Evolutionary conservation across 2,888 invertebrate genomes (phyloP), one percentile per base, ranked within the genome.

Genomic region (Drosophila lacicola): DNA sequence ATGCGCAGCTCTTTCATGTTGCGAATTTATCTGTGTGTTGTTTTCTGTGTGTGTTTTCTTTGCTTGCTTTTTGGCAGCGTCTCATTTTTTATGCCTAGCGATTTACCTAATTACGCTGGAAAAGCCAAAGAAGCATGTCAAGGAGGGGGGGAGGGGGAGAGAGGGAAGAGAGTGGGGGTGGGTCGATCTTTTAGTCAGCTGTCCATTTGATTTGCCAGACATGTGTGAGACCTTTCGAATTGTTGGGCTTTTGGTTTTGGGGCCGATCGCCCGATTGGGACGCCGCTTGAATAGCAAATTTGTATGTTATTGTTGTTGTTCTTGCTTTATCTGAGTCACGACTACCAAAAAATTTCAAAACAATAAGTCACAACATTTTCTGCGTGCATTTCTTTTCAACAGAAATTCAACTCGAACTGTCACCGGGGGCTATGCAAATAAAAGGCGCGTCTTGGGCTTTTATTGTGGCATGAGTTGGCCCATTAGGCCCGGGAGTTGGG

Each of bases 191-290:
- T 74, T 67, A 78, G 82, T 69, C 61, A 72, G 61, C 63, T 76
- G 87, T 80, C 89, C 81, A 54, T 88, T 83, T 89, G 89, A 89
- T 78, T 77, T 89, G 89, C 84, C 89, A 87, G 85, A 87, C 89
- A 83, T 84, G 89, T 81, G 89, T 82, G 65, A 84, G 85, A 87
- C 82, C 89, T 89, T 82, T 82, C 82, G 70, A 87, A 84, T 87
- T 42, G 67, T 61, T 63, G 46, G 36, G 49, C n/a, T 37, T 45
- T 47, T 54, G 60, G 55, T 66, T 58, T 66, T 58, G 68, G 68
- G 71, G 71, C 45, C 82, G 85, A 85, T 88, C 82, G 73, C 67
- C 17, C 17, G 17, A 17, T 17, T 45, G 61, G 61, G 44, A 84
- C 83, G 83, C 68, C 61, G 68, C 25, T 51, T 73, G 83, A 89